Percentiles rank a stretch among this genome's conserved stretches.
Conservation (phyloP, 2,113 vertebrate genomes). For the Melanerpes formicivorus region DNA sequence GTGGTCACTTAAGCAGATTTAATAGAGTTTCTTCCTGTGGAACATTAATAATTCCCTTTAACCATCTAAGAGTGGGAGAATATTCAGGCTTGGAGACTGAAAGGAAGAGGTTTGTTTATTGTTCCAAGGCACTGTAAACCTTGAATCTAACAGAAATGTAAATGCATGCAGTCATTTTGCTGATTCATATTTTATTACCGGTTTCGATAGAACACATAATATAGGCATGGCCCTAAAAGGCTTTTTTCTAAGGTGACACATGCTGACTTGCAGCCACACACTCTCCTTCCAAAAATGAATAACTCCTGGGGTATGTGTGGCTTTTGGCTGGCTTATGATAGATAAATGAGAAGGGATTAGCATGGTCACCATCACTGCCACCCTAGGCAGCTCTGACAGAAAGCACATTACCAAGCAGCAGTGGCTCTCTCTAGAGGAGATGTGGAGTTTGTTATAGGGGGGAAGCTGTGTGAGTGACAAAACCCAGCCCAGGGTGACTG, state of each 20-base stretch:
- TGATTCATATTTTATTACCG: constrained; percentile 44
- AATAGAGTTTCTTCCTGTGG: not conserved
- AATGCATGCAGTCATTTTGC: not conserved
- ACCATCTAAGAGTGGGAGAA: constrained; percentile 1
- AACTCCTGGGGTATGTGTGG: not conserved
- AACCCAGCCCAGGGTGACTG: not conserved
- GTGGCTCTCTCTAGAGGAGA: not conserved
- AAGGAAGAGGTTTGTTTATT: constrained; percentile 52
- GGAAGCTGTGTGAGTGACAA: not conserved
- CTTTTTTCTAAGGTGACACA: constrained; percentile 17
- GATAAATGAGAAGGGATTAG: not conserved
- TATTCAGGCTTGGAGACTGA: not conserved
- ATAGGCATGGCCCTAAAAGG: not conserved
- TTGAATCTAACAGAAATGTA: constrained; percentile 19
- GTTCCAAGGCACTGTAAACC: constrained; percentile 14
- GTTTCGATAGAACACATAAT: constrained; percentile 2
- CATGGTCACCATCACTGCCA: not conserved
- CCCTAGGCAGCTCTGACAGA: not conserved
- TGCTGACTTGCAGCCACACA: constrained; percentile 17
- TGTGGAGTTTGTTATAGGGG: not conserved
- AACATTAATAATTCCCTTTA: constrained; percentile 20
- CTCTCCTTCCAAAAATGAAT: constrained; percentile 23
- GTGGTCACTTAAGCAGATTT: not conserved
- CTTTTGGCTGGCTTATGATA: constrained; percentile 1
- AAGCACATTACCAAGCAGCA: not conserved